Evolutionary conservation across 2,888 invertebrate genomes (phyloP), one percentile per base, ranked within the genome.

Genomic region (Melikaiella ostensackeni): DNA sequence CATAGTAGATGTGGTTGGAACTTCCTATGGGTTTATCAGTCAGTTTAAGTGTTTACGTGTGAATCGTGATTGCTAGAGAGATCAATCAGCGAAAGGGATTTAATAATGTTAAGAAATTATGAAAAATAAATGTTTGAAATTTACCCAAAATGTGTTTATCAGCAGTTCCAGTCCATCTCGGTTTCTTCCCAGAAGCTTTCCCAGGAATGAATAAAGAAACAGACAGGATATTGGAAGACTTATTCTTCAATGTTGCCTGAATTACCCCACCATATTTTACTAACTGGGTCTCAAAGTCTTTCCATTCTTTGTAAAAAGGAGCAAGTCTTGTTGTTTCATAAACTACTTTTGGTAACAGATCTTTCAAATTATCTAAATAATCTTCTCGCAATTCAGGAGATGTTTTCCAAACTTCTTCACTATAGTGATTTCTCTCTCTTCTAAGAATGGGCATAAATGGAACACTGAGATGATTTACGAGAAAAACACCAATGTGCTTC

Each of bases 391-490:
- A 42, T 4, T 66, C 63, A 0, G 74, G 19, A 21, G 79, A 38
- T 0, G 2, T 24, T 2, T 30, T 61, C 86, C 86, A 86, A 46
- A 0, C 16, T 0, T 78, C 46, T 6, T 84, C 78, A 2, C 84
- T 83, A 11, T 77, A 63, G 5, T 33, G 66, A 19, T 79, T 76
- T 13, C 84, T 46, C 21, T 83, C 84, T 24, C 79, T 82, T 33
- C 86, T 80, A n/a, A 87, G 30, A 19, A 79, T 74, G 8, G 84
- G 84, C 86, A 87, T 87, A 30, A 87, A 87, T 7, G 86, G 87
- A 0, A 87, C 75, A 75, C 86, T 87, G 2, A 87, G 82, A 42
- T 87, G 86, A 79, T 87, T 87, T n/a, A 87, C 86, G 21, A 86
- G 75, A 76, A 87, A 86, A 0, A 77, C 75, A 0, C 76, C 86